Evolutionary conservation across 2,113 vertebrate species (phyloP), one percentile per base, ranked within the genome.

Genomic region (Hydrolagus affinis): DNA sequence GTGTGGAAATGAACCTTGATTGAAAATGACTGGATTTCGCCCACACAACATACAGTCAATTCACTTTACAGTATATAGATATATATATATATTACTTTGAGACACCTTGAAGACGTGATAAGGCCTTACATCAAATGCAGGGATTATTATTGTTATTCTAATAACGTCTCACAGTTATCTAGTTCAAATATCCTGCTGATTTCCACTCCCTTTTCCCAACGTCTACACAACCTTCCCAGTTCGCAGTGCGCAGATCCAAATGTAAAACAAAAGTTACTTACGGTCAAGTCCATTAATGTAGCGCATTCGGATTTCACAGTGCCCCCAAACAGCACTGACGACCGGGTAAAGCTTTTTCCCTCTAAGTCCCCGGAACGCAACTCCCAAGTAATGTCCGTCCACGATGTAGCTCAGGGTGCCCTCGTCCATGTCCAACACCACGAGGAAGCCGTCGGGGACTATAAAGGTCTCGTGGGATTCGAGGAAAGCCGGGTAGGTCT

Each of bases 221-320:
- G 44, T 44, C 44, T 44, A 44, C 44, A 6, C 1, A 3, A 44
- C n/a, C n/a, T n/a, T 44, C 6, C 44, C 44, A 44, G 44, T 44
- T 44, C 44, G n/a, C n/a, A n/a, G n/a, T n/a, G n/a, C n/a, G n/a
- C n/a, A 32, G 9, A 9, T 21, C n/a, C 17, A 75, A 19, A 74
- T 44, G 9, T 32, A 71, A 71, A 72, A n/a, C n/a, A 11, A 10
- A 9, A 19, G 17, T 88, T 94, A 99, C 97, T 98, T 95, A 99
- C 98, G 98, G 93, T 99, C 98, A 0, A 99, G 97, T 75, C 98
- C 97, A n/a, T 99, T 99, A 90, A 99, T 93, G 95, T 99, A 99
- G 90, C 97, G 96, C 93, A 99, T 98, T 87, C 95, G 91, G 86
- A 99, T 99, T 91, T 99, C 98, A 90, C 98, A 99, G 95, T 99